Base-by-base conservation (phyloP, 2,797 vertebrate species). In the Scarus forsteni region DNA sequence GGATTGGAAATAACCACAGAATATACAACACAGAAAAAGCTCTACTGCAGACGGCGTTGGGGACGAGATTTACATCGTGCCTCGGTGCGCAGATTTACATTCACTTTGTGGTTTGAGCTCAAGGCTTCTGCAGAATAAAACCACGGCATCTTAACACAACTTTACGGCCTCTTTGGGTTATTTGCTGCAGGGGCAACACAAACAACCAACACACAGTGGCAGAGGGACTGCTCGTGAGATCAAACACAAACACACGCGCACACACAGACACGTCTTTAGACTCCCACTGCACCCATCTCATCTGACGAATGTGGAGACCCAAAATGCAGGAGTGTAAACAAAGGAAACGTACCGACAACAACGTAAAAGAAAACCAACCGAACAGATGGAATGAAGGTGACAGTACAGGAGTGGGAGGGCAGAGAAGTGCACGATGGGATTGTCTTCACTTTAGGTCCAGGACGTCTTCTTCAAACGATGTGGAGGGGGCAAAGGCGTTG, bases 361-460 rank as follows among this genome's bases (percentile, higher is more conserved):
- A 62, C 79, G 53, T 55, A 69, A 81, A 83, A 60, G 44, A 60
- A 84, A 82, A 81, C 27, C 40, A 73, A 70, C 42, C 64, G 72
- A 81, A 75, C 38, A 27, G 65, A 5, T 73, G 45, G 72, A 79
- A 70, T 61, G 12, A 65, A 64, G 68, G 69, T 63, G 84, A 88
- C 69, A 75, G 79, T 66, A 79, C 35, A 68, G 80, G 73, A 60
- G 80, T 43, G 53, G 62, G 73, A 4, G 66, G 81, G 75, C 57
- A 55, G 34, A 89, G 87, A 85, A 86, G 91, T 80, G 73, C 82
- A 90, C 69, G 85, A 82, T 81, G 71, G 73, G 92, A 95, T 90
- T 93, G 89, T 93, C 93, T 90, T 97, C 95, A 99, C 92, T 99
- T 99, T 83, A 99, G 94, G 91, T 99, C 97, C 90, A 98, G 89